Evolutionary conservation across 2,888 invertebrate species (phyloP).

Genomic region (Patella ulyssiponensis): DNA sequence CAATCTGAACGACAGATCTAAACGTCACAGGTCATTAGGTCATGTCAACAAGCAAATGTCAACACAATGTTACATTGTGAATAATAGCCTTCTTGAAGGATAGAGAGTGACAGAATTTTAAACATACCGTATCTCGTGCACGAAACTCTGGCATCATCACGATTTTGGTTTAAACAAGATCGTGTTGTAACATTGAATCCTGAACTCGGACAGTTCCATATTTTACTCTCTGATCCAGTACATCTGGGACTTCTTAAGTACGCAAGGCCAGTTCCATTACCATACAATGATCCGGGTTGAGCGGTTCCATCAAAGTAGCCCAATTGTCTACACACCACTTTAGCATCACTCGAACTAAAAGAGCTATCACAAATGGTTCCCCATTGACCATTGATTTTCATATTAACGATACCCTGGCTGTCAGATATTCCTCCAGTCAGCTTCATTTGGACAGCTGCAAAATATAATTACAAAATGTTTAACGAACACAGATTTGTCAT

Average conservation of each 20-base stretch:
- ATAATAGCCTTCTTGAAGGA: too few species aligned
- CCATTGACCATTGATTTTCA: slow-evolving; percentile 50
- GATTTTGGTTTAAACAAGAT: slow-evolving; percentile 44
- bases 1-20: too few species aligned
- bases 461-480: too few species aligned
- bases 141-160: slow-evolving; percentile 51
- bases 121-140: slow-evolving; percentile 51
- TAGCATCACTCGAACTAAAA: slow-evolving; percentile 48
- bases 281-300: slow-evolving; percentile 45
- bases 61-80: too few species aligned
- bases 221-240: slow-evolving; percentile 51
- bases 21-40: too few species aligned
- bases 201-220: slow-evolving; percentile 52
- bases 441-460: too few species aligned
- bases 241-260: slow-evolving; percentile 52
- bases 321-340: slow-evolving; percentile 51
- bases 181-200: slow-evolving; percentile 48
- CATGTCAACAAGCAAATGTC: too few species aligned
- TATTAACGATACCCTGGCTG: slow-evolving; percentile 46
- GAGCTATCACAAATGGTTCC: slow-evolving; percentile 53
- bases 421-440: too few species aligned
- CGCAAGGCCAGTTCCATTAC: slow-evolving; percentile 46
- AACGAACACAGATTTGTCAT: too few species aligned
- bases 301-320: slow-evolving; percentile 52
- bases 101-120: too few species aligned